Evolutionary conservation across 2,888 invertebrate species (phyloP), one percentile per base, ranked within the genome.

Genomic region (Nymphalis c-album): DNA sequence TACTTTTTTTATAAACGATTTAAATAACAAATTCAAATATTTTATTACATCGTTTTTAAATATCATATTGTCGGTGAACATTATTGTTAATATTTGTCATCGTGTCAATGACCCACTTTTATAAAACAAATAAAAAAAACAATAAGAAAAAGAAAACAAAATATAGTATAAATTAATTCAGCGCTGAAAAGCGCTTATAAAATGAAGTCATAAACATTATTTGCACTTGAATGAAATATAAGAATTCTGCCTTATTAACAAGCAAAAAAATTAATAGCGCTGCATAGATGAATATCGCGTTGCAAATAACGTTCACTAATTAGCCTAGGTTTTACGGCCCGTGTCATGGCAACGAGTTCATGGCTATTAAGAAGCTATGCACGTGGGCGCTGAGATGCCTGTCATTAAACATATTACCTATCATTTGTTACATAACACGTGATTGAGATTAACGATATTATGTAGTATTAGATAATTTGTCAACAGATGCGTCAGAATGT

Each of bases 381-480:
- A 70, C 76, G 78, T 77, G 77, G 76, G 80, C 70, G 73, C 68
- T 64, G 65, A 55, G 58, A 58, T 61, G 69, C 68, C 73, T 74
- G 73, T 76, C 74, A 77, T 71, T 75, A 69, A 68, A 66, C 60
- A 68, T 67, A 77, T 78, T 76, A 73, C 72, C 61, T 73, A 72
- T 70, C 73, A 77, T 78, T 75, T 78, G 77, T 80, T 80, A 81
- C 74, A 74, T 78, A 77, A 78, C 69, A 64, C 13, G 45, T 51
- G 51, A 64, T 63, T 73, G 68, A 71, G 73, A 73, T 71, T 73
- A 73, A 77, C 69, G 74, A 72, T 73, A 72, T 76, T 75, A 71
- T 68, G 63, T 57, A 68, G 63, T 69, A 71, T 81, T 78, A 78
- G 71, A 78, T 80, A 77, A 81, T 80, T 77, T 53, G 45, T 60